These are phyloP conservation scores for Cylas formicarius DNA, from an alignment of 1,140 invertebrate genomes.

Conservation along the genomic window DNA sequence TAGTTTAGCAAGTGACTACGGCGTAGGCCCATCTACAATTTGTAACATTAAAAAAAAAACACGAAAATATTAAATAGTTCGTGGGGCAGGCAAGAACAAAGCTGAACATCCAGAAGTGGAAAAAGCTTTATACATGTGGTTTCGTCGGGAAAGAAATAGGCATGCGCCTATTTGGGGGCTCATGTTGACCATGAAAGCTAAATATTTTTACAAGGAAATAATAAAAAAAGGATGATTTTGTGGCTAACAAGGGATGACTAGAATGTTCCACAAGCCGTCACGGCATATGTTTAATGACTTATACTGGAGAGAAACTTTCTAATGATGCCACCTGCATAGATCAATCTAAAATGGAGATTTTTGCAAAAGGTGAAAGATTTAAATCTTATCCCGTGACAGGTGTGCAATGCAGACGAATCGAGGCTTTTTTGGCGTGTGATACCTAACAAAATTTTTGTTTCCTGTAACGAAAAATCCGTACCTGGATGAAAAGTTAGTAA, in stretches of 20 bases:
- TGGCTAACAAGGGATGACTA: constrained; percentile 35
- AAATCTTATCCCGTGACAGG: constrained; percentile 31
- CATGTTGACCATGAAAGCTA: too few relatives aligned
- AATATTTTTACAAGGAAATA: constrained; percentile 37
- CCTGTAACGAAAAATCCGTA: constrained; percentile 31
- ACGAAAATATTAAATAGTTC: constrained; percentile 33
- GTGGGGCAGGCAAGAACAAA: constrained; percentile 33
- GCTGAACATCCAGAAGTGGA: too few relatives aligned
- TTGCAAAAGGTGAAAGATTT: too few relatives aligned
- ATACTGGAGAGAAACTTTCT: constrained; percentile 18
- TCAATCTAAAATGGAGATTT: too few relatives aligned
- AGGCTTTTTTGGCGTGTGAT: constrained; percentile 40
- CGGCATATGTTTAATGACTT: constrained; percentile 15
- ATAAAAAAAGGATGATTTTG: constrained; percentile 38
- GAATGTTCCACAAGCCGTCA: too few relatives aligned
- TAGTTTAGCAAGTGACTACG: constrained; percentile 18
- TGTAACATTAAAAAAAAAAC: too few relatives aligned
- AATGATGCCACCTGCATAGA: too few relatives aligned
- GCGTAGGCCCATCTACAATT: constrained; percentile 21
- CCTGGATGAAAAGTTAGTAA: constrained; percentile 36
- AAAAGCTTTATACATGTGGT: constrained; percentile 30
- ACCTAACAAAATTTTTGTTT: constrained; percentile 35
- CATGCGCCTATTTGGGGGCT: constrained; percentile 34
- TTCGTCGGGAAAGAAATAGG: constrained; percentile 35
- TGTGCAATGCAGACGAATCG: constrained; percentile 43